Evolutionary conservation across 2,113 vertebrate genomes (phyloP).

Genomic region (Aspiorhynchus laticeps): DNA sequence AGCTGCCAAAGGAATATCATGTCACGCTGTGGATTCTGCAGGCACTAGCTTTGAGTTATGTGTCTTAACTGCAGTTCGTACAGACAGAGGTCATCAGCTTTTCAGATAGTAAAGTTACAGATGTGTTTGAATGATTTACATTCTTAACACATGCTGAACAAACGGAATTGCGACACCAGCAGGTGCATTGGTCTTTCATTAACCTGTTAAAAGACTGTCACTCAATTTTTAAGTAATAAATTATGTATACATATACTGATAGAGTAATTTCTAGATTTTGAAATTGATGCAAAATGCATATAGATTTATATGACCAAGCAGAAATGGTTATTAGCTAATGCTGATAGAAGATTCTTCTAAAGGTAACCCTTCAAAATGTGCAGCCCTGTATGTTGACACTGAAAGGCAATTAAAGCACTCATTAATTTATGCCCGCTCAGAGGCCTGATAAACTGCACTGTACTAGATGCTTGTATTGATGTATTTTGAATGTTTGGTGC

Average conservation of each 20-base stretch:
- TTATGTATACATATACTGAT: background rate
- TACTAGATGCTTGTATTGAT: background rate
- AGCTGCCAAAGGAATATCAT: slow-evolving; percentile 28
- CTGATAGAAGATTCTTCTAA: background rate
- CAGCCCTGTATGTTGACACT: background rate
- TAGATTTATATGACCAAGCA: background rate
- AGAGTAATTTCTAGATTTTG: background rate
- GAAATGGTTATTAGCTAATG: background rate
- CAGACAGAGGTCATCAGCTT: background rate
- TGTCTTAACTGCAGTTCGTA: background rate
- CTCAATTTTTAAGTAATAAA: background rate
- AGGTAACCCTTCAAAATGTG: background rate
- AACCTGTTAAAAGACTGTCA: background rate
- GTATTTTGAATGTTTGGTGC: background rate
- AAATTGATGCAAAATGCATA: too few species aligned
- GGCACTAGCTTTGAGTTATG: slow-evolving; percentile 8
- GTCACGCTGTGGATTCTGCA: background rate
- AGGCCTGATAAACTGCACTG: background rate
- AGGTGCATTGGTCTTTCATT: background rate
- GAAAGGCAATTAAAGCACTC: background rate
- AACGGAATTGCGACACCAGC: background rate
- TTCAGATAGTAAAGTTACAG: background rate
- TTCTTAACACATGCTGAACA: background rate
- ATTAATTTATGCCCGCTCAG: background rate
- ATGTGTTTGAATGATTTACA: background rate